phyloP scores from a whole-genome alignment of 2,113 vertebrate genomes.

The Trogon surrucura region DNA sequence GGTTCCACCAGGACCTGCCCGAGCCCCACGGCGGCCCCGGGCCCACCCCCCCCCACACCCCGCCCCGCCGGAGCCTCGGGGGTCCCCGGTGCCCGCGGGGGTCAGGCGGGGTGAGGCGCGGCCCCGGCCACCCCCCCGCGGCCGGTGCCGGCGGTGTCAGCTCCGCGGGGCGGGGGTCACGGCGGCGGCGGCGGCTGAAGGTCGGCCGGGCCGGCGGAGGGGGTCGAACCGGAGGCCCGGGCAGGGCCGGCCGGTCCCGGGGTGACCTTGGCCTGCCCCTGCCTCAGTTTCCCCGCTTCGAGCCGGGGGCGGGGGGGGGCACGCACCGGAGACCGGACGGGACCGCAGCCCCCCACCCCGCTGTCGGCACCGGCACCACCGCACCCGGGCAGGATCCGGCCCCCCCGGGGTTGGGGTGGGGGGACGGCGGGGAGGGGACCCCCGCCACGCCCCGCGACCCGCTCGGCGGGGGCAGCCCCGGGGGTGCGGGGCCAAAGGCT shows the following conservation, averaged over 20 bases:
- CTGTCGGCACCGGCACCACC: not conserved
- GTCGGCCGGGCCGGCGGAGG: not conserved
- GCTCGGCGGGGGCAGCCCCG: not conserved
- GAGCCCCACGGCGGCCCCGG: not conserved
- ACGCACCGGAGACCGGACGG: not conserved
- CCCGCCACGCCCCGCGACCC: not conserved
- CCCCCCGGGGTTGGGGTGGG: not conserved
- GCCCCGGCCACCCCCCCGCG: not conserved
- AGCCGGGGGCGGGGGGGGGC: too few species aligned
- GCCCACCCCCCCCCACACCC: not conserved
- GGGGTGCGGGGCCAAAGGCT: not conserved
- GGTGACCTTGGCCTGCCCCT: conserved; percentile 20
- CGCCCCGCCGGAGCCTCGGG: not conserved
- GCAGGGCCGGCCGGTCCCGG: not conserved
- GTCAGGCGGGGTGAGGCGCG: conserved; percentile 11
- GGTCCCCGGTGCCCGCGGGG: not conserved
- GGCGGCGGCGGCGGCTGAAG: not conserved
- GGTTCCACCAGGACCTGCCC: conserved; percentile 19
- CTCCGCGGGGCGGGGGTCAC: not conserved
- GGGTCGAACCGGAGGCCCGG: not conserved
- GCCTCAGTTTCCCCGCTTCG: conserved; percentile 49
- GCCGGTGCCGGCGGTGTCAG: not conserved
- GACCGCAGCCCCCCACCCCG: not conserved
- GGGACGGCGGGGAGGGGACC: not conserved
- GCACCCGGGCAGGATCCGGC: not conserved